Conservation (phyloP, 2,888 invertebrate species). For the Pterobdella sp. region DNA sequence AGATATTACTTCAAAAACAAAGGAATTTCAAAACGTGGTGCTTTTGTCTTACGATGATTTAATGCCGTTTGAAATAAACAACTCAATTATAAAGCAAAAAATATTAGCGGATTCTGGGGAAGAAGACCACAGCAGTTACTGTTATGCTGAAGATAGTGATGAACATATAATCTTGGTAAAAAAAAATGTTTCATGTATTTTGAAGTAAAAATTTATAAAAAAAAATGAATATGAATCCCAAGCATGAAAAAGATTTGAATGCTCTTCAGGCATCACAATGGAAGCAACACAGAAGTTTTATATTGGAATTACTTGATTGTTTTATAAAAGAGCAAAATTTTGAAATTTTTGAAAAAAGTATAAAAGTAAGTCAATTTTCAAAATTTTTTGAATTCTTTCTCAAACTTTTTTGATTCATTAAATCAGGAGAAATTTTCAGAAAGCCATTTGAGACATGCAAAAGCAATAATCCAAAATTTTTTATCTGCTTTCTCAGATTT, state of each 20-base stretch:
- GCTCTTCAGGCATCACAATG: not conserved
- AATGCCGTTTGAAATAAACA: not conserved
- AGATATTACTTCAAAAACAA: not conserved
- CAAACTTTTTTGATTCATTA: not conserved
- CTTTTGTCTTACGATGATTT: constrained; percentile 21
- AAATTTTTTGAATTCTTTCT: not conserved
- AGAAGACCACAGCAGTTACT: no score
- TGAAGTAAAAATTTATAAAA: not conserved
- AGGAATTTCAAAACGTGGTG: not conserved
- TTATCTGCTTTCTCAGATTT: not conserved
- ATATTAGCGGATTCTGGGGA: no score
- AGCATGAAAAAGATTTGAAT: not conserved
- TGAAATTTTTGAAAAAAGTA: not conserved
- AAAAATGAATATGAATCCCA: not conserved
- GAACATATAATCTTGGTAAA: not conserved
- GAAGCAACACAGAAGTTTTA: not conserved
- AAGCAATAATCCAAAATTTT: not conserved
- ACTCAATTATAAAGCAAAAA: not conserved
- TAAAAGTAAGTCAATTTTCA: not conserved
- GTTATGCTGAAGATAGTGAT: not conserved
- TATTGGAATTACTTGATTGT: not conserved
- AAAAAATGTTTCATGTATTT: constrained; percentile 14
- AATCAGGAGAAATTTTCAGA: not conserved
- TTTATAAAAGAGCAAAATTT: not conserved
- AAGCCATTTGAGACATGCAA: not conserved